These are phyloP conservation scores for Crotalus viridis DNA, from an alignment of 2,113 vertebrate genomes.

Conservation along the genomic window DNA sequence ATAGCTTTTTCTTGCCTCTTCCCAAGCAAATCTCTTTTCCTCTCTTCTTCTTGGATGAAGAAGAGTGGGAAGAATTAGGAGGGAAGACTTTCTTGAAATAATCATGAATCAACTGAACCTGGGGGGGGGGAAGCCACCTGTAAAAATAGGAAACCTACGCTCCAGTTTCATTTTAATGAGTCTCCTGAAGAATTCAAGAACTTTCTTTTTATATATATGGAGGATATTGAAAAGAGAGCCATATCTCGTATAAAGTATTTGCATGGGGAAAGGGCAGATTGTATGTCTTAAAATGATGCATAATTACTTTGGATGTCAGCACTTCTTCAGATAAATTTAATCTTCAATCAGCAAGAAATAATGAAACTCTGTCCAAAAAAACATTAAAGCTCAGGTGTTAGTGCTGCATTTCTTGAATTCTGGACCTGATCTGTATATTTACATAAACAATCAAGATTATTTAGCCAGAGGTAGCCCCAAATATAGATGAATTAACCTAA, in stretches of 20 bases:
- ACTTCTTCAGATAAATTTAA: background rate
- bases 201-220: background rate
- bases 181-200: constrained; percentile 18
- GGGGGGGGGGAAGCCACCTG: constrained; percentile 18
- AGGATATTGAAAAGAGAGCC: background rate
- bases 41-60: background rate
- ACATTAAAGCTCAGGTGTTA: background rate
- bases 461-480: background rate
- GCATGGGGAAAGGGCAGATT: no score
- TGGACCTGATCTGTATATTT: background rate
- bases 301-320: background rate
- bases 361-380: background rate
- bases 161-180: constrained; percentile 30
- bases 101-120: constrained; percentile 2
- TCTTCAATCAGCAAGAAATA: background rate
- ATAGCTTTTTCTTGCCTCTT: background rate
- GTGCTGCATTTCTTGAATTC: background rate
- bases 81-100: background rate
- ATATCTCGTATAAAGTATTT: background rate
- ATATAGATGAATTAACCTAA: background rate
- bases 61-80: background rate
- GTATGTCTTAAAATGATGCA: background rate
- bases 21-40: background rate
- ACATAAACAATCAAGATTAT: background rate
- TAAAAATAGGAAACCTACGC: constrained; percentile 21